Conservation (phyloP, 2,113 vertebrate genomes). For the Osmerus eperlanus region DNA sequence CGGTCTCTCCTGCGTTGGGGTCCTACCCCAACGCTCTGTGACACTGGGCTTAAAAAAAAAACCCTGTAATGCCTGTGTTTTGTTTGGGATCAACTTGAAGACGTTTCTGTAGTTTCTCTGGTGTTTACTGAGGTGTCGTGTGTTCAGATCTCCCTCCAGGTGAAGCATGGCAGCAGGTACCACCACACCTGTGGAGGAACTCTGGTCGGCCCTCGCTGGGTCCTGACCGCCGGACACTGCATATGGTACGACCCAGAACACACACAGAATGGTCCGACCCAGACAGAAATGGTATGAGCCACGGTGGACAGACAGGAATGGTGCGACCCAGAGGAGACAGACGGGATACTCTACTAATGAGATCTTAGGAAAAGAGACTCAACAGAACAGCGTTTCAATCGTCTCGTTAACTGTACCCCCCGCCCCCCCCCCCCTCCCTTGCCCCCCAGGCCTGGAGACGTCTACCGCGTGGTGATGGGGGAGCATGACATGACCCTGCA, state of each 20-base stretch:
- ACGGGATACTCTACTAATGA: too few species aligned
- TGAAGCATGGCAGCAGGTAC: slow-evolving; percentile 58
- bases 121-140: too few species aligned
- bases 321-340: too few species aligned
- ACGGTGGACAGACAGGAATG: too few species aligned
- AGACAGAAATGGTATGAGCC: too few species aligned
- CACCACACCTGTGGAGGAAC: slow-evolving; percentile 72
- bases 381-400: too few species aligned
- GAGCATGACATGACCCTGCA: slow-evolving; percentile 57
- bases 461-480: slow-evolving; percentile 62
- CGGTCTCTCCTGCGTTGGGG: not conserved
- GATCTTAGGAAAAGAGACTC: too few species aligned
- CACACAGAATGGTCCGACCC: not conserved
- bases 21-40: not conserved
- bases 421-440: too few species aligned
- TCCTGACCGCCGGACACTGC: slow-evolving; percentile 71
- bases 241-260: slow-evolving; percentile 56
- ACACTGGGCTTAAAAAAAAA: too few species aligned
- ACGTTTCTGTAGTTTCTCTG: not conserved
- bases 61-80: not conserved
- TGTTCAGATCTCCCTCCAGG: slow-evolving; percentile 68
- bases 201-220: slow-evolving; percentile 66
- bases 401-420: too few species aligned
- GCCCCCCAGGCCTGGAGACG: slow-evolving; percentile 53
- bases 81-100: not conserved